Evolutionary conservation across 2,888 invertebrate species (phyloP), one percentile per base, ranked within the genome.

Genomic region (Andrena camellia): DNA sequence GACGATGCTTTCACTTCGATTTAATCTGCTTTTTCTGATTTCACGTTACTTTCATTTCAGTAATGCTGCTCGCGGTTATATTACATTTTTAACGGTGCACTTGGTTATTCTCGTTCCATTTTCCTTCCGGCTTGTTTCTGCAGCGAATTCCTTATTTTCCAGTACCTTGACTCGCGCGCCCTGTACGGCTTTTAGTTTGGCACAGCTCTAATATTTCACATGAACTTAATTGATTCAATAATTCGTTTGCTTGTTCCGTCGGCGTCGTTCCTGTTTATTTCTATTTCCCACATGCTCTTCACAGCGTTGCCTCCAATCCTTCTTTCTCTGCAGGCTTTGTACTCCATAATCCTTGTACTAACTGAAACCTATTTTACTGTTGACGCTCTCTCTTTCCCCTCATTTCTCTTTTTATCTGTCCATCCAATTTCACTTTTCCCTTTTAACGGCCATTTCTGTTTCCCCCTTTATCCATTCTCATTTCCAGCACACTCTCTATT

Each of bases 291-390:
- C 23, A 7, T 13, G 31, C 33, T 20, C 35, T 59, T 20, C 31
- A 10, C 59, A 31, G 6, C 52, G n/a, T 57, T 67, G n/a, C 29
- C 67, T 67, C 20, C 31, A 3, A 26, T 23, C 17, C 26, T 60
- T 23, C 48, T 31, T 7, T 7, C 33, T n/a, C n/a, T 3, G 33
- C 23, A 23, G 31, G 60, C 48, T 31, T 74, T 10, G 31, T 48
- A 17, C 42, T 50, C 42, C 66, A 42, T 60, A 67, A 74, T 74
- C 66, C 57, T 50, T 67, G 48, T 48, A 60, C 64, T 60, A 67
- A 67, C 74, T 50, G 26, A 60, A 74, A 67, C 50, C 33, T 26
- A 35, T 75, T 75, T 68, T 62, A 26, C 52, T 62, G 26, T 7
- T 70, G 29, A 59, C 60, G 7, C 13, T 26, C 23, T 42, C 35